Conservation (phyloP, 2,888 invertebrate species). For the Spatulosminthurus flaviceps region DNA sequence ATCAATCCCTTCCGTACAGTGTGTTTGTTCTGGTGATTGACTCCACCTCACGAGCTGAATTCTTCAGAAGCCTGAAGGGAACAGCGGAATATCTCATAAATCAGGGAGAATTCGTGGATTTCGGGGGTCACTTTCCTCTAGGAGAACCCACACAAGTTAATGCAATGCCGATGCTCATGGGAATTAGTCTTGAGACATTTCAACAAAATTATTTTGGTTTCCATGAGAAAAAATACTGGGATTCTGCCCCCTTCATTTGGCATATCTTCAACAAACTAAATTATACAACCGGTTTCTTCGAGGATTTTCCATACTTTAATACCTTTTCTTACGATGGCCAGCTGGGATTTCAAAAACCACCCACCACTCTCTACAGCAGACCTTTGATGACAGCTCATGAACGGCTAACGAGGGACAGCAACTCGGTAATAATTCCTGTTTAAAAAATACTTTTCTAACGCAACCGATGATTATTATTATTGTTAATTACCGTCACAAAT, state of each 20-base stretch:
- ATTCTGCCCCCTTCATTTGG: conserved; percentile 52
- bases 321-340: conserved; percentile 49
- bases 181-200: conserved; percentile 1
- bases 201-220: conserved; percentile 7
- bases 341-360: conserved; percentile 48
- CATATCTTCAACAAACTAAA: conserved; percentile 43
- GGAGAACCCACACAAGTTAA: conserved; percentile 49
- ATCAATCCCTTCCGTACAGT: conserved; percentile 46
- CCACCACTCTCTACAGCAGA: conserved; percentile 52
- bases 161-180: conserved; percentile 48
- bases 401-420: too few species aligned
- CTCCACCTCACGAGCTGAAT: conserved; percentile 51
- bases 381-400: conserved; percentile 45
- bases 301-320: conserved; percentile 45
- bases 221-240: conserved; percentile 39
- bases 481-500: too few species aligned
- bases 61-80: conserved; percentile 48
- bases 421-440: too few species aligned
- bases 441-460: too few species aligned
- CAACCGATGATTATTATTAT: too few species aligned
- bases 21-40: conserved; percentile 52
- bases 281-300: conserved; percentile 52
- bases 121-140: conserved; percentile 51
- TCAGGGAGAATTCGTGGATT: conserved; percentile 47
- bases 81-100: conserved; percentile 49